These are phyloP conservation scores for Paracanthobrama guichenoti DNA, from an alignment of 2,113 vertebrate genomes.

Conservation along the genomic window DNA sequence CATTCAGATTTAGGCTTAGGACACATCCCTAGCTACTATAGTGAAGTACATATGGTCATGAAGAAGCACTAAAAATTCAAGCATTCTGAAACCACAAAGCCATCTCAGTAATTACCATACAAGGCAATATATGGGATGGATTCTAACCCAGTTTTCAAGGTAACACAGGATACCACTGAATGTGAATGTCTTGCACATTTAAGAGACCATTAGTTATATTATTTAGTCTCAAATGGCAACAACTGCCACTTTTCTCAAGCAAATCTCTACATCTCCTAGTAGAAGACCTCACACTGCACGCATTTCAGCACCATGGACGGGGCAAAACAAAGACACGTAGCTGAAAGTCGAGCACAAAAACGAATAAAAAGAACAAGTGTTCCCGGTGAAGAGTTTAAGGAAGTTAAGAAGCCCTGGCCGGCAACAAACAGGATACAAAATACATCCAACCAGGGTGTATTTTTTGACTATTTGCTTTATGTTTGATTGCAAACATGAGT, in stretches of 20 bases:
- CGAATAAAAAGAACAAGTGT: not conserved
- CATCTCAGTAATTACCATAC: not conserved
- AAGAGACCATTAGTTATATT: not conserved
- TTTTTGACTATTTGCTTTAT: not conserved
- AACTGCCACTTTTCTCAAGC: not conserved
- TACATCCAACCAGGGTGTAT: no score
- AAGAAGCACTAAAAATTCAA: not conserved
- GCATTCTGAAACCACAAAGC: constrained; percentile 2
- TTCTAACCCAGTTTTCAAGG: not conserved
- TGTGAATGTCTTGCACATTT: not conserved
- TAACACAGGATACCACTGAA: not conserved
- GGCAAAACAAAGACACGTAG: not conserved
- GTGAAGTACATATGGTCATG: not conserved
- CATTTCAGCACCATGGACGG: constrained; percentile 5
- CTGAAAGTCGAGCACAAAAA: not conserved
- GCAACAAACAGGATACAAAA: not conserved
- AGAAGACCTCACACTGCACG: not conserved
- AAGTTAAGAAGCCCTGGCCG: not conserved
- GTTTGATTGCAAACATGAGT: not conserved
- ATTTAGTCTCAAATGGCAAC: not conserved
- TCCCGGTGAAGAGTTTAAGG: not conserved
- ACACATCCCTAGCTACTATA: not conserved
- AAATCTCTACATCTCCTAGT: not conserved
- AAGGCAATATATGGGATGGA: not conserved
- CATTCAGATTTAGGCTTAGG: no score